These are phyloP conservation scores for Torymus tubicola DNA, from an alignment of 2,888 invertebrate genomes.

Conservation along the genomic window DNA sequence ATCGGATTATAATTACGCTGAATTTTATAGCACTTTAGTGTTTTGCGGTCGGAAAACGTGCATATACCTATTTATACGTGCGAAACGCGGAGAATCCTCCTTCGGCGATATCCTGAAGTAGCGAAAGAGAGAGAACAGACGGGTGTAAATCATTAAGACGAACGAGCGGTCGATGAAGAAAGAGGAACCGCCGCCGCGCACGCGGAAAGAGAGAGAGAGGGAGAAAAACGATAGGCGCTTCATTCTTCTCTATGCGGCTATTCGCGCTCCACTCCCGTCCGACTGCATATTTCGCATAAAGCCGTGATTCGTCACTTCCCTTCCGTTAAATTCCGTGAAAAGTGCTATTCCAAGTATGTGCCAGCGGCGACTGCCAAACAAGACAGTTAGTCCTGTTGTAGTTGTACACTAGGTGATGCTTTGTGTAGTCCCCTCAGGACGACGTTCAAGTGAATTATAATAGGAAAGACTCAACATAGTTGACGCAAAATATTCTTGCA, in stretches of 20 bases:
- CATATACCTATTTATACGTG: background rate
- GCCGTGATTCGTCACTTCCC: slow-evolving; percentile 56
- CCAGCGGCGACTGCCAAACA: background rate
- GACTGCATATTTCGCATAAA: slow-evolving; percentile 51
- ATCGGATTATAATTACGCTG: slow-evolving; percentile 41
- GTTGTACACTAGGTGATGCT: background rate
- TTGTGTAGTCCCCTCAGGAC: background rate
- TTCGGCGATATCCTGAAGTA: slow-evolving; percentile 22
- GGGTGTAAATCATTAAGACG: slow-evolving; percentile 50
- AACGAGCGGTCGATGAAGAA: slow-evolving; percentile 47
- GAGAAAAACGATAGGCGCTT: slow-evolving; percentile 50
- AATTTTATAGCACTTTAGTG: slow-evolving; percentile 38
- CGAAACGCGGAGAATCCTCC: slow-evolving; percentile 11
- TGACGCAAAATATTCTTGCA: too few species aligned
- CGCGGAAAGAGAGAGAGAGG: too few species aligned
- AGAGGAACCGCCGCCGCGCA: slow-evolving; percentile 18
- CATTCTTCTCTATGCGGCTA: slow-evolving; percentile 53
- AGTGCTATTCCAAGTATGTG: background rate
- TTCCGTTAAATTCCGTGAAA: slow-evolving; percentile 58
- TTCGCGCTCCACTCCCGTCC: slow-evolving; percentile 33
- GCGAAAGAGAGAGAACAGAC: background rate
- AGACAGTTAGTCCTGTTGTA: slow-evolving; percentile 13
- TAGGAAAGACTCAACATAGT: background rate
- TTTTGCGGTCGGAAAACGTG: slow-evolving; percentile 51
- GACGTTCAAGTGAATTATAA: background rate